phyloP scores from a whole-genome alignment of 2,113 vertebrate species.

The Pseudopipra pipra region DNA sequence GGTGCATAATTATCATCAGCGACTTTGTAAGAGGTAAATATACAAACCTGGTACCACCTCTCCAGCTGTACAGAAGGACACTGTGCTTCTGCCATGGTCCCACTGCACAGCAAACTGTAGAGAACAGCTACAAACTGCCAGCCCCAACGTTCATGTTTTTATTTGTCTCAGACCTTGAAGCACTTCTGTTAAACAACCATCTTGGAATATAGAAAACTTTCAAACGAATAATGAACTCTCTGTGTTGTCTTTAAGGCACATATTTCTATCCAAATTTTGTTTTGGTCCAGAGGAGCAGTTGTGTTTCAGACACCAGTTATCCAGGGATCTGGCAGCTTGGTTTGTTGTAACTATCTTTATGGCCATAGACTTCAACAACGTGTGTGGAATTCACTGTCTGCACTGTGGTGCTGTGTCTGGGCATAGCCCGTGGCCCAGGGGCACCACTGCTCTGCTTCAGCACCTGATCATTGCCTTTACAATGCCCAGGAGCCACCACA shows the following conservation, averaged over 20 bases:
- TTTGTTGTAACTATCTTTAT: background rate
- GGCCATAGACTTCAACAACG: background rate
- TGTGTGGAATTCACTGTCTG: background rate
- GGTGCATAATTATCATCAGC: background rate
- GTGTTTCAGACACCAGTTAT: background rate
- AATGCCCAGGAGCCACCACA: background rate
- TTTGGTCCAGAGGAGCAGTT: conserved; percentile 21
- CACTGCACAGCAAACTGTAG: background rate
- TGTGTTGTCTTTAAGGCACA: conserved; percentile 68
- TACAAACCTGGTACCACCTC: background rate
- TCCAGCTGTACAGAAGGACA: background rate
- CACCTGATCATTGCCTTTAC: background rate
- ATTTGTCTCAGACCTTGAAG: background rate
- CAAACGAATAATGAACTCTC: background rate
- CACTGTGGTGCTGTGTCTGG: fast-evolving
- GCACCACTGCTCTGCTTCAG: background rate
- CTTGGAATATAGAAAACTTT: conserved; percentile 21
- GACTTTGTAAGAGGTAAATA: background rate
- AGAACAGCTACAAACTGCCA: background rate
- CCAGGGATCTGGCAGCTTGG: conserved; percentile 15
- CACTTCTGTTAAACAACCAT: conserved; percentile 27
- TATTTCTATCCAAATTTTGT: conserved; percentile 27
- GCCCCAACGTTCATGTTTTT: background rate
- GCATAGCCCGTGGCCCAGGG: background rate
- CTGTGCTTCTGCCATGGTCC: background rate